Conservation (phyloP, 2,888 invertebrate genomes). For the Eupsilia transversa region DNA sequence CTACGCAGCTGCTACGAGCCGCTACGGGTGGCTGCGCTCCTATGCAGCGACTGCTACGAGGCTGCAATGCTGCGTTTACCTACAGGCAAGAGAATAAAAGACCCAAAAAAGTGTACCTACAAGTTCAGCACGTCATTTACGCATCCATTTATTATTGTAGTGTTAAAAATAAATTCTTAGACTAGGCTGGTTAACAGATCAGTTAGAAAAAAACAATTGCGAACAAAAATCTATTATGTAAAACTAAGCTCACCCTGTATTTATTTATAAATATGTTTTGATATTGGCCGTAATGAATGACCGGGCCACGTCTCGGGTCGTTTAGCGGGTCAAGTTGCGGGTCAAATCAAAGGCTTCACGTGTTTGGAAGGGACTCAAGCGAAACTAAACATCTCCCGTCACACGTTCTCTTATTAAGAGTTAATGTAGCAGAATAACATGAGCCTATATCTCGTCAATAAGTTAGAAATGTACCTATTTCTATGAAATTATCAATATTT, state of each 20-base stretch:
- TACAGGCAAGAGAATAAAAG: not conserved
- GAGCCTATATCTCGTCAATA: not conserved
- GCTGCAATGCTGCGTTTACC: no score
- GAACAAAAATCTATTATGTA: constrained; percentile 14
- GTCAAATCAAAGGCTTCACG: constrained; percentile 43
- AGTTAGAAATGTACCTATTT: not conserved
- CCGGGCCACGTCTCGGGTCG: constrained; percentile 13
- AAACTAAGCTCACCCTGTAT: constrained; percentile 13
- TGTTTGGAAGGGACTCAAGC: constrained; percentile 37
- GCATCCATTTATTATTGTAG: not conserved
- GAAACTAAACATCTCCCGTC: constrained; percentile 25
- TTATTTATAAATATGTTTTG: constrained; percentile 37
- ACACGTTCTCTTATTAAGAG: not conserved
- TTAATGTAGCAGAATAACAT: constrained; percentile 24
- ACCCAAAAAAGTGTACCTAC: not conserved
- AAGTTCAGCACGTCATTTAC: not conserved
- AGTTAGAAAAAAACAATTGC: not conserved
- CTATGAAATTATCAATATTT: constrained; percentile 8
- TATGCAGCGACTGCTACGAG: not conserved
- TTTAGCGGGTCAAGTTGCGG: constrained; percentile 12
- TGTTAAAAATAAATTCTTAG: constrained; percentile 5
- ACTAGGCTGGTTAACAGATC: not conserved
- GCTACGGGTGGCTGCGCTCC: not conserved
- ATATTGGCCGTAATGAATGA: constrained; percentile 33
- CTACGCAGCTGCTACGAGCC: not conserved